Evolutionary conservation across 2,888 invertebrate genomes (phyloP).

Genomic region (Ernsta delagoae): DNA sequence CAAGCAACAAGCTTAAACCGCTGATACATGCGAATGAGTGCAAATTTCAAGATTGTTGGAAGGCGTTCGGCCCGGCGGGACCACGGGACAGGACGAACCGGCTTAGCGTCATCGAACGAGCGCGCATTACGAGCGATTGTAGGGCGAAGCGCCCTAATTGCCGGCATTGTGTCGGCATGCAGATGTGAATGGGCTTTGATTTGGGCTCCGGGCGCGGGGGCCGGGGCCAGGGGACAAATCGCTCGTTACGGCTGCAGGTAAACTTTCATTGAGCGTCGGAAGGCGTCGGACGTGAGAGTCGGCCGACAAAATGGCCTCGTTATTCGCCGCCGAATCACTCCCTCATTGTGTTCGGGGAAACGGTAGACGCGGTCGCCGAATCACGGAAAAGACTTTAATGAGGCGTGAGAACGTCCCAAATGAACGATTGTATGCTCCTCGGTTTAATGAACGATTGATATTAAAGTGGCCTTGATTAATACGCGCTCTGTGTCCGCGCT

Average conservation of each 20-base stretch:
- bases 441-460: constrained; percentile 80
- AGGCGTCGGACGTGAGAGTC: constrained; percentile 85
- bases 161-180: constrained; percentile 85
- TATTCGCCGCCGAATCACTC: constrained; percentile 85
- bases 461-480: constrained; percentile 72
- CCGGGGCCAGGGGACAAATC: constrained; percentile 83
- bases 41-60: constrained; percentile 45
- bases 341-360: constrained; percentile 84
- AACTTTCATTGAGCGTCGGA: constrained; percentile 86
- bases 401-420: constrained; percentile 83
- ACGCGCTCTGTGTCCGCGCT: constrained; percentile 41
- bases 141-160: constrained; percentile 83
- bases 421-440: constrained; percentile 78
- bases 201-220: constrained; percentile 73
- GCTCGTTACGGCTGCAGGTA: constrained; percentile 85
- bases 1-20: constrained; percentile 7
- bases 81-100: constrained; percentile 46
- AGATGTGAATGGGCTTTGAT: constrained; percentile 86
- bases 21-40: constrained; percentile 41
- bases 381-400: constrained; percentile 84
- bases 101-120: constrained; percentile 71
- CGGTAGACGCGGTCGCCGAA: constrained; percentile 83
- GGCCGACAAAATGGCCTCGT: constrained; percentile 85
- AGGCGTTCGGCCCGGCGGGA: constrained; percentile 42
- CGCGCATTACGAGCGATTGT: constrained; percentile 83